These are phyloP conservation scores for Rhynchophorus ferrugineus DNA, from an alignment of 1,140 invertebrate species.

Conservation along the genomic window DNA sequence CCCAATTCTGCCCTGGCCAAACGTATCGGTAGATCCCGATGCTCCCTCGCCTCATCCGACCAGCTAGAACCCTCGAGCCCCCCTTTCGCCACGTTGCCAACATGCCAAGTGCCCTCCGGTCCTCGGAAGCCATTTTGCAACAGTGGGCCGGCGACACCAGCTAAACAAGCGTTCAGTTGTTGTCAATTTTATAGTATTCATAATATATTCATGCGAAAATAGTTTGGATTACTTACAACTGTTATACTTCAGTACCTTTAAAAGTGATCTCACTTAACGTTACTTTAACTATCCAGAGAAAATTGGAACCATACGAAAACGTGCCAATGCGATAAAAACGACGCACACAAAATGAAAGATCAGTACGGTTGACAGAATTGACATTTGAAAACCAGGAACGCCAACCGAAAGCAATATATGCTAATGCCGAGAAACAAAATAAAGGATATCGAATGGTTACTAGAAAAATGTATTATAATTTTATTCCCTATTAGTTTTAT, in stretches of 20 bases:
- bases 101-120: conserved; percentile 12
- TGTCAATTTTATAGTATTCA: conserved; percentile 5
- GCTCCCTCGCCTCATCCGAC: conserved; percentile 10
- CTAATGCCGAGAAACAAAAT: conserved; percentile 8
- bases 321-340: background rate
- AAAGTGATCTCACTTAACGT: no score
- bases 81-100: conserved; percentile 6
- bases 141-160: conserved; percentile 10
- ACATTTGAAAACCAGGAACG: background rate
- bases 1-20: conserved; percentile 16
- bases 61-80: conserved; percentile 14
- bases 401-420: background rate
- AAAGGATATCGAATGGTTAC: no score
- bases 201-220: no score
- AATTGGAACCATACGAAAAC: no score
- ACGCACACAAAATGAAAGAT: background rate
- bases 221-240: no score
- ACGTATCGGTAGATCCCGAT: background rate
- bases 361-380: background rate
- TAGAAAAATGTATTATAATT: no score
- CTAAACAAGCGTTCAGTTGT: conserved; percentile 16
- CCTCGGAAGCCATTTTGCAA: conserved; percentile 32
- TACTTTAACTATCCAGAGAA: no score
- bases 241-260: no score
- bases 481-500: no score